Evolutionary conservation across 2,888 invertebrate genomes (phyloP), one percentile per base, ranked within the genome.

Genomic region (Eudasyphora cyanicolor): DNA sequence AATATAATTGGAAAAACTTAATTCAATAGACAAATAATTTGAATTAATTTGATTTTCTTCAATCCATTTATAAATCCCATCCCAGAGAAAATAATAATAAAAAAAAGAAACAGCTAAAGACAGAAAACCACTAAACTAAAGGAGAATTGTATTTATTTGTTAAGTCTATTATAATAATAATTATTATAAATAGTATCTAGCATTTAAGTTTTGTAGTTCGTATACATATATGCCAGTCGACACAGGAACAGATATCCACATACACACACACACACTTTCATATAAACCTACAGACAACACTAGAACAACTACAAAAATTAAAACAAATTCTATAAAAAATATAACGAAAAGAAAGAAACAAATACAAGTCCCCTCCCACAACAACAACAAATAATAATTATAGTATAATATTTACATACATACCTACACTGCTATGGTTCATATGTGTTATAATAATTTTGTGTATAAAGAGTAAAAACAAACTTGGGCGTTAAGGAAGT

Each of bases 61-160:
- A 45, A 45, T 38, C 38, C 45, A 45, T n/a, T 4, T n/a, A 45
- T n/a, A 45, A 12, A 32, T n/a, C n/a, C n/a, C 7, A 5, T 38
- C 45, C 24, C 80, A 83, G n/a, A n/a, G n/a, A n/a, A n/a, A n/a
- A n/a, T n/a, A n/a, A n/a, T n/a, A n/a, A n/a, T n/a, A n/a, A 76
- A 74, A 74, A 45, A 77, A 83, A 80, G 76, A 74, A 69, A 73
- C 79, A 70, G 79, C 76, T 64, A 76, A 42, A 82, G 79, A 86
- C 87, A 86, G 84, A 78, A 69, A 82, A 81, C 10, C 80, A 80
- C 35, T 57, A 70, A 84, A 76, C 73, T 57, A 81, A 85, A 79
- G 60, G 69, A 84, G 82, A 82, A 87, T 85, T 87, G 86, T 85
- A 86, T 86, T 86, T 85, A 64, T 38, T 64, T 38, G 35, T n/a